Conservation (phyloP, 2,888 invertebrate species). For the Chrysolina americana region DNA sequence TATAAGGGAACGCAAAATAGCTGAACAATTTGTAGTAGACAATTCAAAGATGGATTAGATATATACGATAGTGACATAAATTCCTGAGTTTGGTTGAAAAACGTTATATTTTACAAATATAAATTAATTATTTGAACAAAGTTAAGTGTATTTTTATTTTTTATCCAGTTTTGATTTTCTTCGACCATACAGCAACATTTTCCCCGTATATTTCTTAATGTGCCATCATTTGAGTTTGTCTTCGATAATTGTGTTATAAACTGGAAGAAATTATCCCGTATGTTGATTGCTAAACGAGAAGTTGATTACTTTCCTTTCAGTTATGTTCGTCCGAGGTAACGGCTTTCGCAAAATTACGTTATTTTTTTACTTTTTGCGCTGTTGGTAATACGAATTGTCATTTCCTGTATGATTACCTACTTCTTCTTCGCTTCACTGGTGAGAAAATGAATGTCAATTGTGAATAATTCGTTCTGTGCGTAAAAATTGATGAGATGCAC, state of each 20-base stretch:
- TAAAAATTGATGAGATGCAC: slow-evolving; percentile 11
- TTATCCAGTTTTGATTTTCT: too few species aligned
- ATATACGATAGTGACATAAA: too few species aligned
- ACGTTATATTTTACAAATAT: too few species aligned
- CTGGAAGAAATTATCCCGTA: neutral
- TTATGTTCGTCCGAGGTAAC: slow-evolving; percentile 10
- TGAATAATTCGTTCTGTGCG: slow-evolving; percentile 10
- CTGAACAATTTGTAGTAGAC: too few species aligned
- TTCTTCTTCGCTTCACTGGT: slow-evolving; percentile 13
- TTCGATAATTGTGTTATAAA: neutral
- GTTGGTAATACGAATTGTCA: slow-evolving; percentile 12
- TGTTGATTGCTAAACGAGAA: neutral
- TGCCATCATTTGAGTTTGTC: neutral
- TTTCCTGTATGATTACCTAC: slow-evolving; percentile 15
- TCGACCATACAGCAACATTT: too few species aligned
- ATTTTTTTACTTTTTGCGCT: neutral
- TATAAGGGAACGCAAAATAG: too few species aligned
- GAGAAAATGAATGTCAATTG: slow-evolving; percentile 8
- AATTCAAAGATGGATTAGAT: too few species aligned
- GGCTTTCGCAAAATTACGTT: neutral
- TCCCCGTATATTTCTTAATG: too few species aligned
- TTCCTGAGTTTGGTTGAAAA: too few species aligned
- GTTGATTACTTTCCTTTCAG: slow-evolving; percentile 15
- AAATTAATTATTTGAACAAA: too few species aligned
- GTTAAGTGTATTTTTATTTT: too few species aligned